Evolutionary conservation across 2,888 invertebrate genomes (phyloP).

Genomic region (Ophioninae sp.): DNA sequence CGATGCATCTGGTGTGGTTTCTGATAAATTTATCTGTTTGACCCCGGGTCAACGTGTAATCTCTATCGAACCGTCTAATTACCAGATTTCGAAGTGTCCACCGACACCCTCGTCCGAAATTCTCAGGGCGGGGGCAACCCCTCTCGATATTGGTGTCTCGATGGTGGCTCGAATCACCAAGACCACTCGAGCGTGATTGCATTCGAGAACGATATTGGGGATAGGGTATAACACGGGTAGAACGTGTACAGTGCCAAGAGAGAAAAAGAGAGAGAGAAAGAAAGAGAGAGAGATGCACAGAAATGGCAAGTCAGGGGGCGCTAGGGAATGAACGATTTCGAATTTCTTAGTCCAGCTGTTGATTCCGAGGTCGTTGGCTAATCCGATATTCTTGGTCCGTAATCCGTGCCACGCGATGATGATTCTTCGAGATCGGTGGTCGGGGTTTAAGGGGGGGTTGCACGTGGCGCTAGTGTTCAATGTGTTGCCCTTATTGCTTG

Average conservation of each 20-base stretch:
- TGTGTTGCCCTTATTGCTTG: not conserved
- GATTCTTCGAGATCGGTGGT: not conserved
- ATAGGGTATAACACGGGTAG: constrained; percentile 4
- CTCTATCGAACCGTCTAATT: constrained; percentile 61
- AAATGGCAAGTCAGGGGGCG: not conserved
- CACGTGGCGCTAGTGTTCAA: constrained; percentile 42
- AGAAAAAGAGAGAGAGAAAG: constrained; percentile 34
- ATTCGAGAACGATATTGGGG: constrained; percentile 26
- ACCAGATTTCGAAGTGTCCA: constrained; percentile 34
- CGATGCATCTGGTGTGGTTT: constrained; percentile 36
- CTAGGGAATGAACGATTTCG: constrained; percentile 41
- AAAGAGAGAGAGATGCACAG: not conserved
- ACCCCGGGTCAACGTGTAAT: constrained; percentile 49
- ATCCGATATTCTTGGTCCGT: constrained; percentile 55
- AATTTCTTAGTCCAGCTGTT: constrained; percentile 58
- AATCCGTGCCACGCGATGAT: constrained; percentile 59
- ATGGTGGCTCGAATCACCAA: constrained; percentile 46
- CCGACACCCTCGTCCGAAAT: constrained; percentile 26
- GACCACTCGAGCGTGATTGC: constrained; percentile 63
- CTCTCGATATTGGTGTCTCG: constrained; percentile 9
- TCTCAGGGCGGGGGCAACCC: not conserved
- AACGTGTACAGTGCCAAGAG: not conserved
- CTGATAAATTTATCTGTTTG: constrained; percentile 53
- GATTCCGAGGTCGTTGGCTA: constrained; percentile 69
- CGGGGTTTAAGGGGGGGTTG: not conserved